A percentile compares a stretch with the other conserved stretches of the same genome.
These are phyloP conservation scores for Acleris holmiana DNA, from an alignment of 2,888 invertebrate genomes.

Conservation along the genomic window DNA sequence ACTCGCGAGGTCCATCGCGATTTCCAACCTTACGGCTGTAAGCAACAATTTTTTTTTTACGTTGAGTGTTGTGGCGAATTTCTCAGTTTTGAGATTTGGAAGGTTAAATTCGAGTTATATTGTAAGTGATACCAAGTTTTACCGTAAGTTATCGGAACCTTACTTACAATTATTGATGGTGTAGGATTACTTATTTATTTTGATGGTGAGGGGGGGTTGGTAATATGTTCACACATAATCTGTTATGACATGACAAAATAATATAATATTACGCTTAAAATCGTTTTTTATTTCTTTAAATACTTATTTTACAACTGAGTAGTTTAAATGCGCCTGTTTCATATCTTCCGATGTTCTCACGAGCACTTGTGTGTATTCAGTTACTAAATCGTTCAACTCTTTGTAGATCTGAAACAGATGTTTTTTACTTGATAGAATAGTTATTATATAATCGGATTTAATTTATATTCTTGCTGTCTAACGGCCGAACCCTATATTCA, in stretches of 20 bases:
- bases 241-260: conserved; percentile 18
- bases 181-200: conserved; percentile 17
- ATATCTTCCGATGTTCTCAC: conserved; percentile 88
- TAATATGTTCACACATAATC: neutral
- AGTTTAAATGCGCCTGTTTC: conserved; percentile 63
- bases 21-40: no score
- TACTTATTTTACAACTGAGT: conserved; percentile 49
- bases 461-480: neutral
- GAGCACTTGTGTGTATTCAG: conserved; percentile 86
- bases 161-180: neutral
- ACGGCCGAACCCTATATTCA: no score
- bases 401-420: conserved; percentile 85
- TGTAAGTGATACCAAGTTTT: no score
- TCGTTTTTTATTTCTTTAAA: conserved; percentile 42
- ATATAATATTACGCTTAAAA: conserved; percentile 15
- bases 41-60: no score
- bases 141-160: no score
- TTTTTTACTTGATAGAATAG: conserved; percentile 45
- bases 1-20: no score
- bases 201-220: conserved; percentile 15
- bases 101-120: no score
- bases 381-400: conserved; percentile 85
- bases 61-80: no score
- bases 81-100: no score
- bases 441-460: neutral